Evolutionary conservation across 53 echinoderm and acorn worm genomes (phyloP).

Genomic region (Crossaster papposus): DNA sequence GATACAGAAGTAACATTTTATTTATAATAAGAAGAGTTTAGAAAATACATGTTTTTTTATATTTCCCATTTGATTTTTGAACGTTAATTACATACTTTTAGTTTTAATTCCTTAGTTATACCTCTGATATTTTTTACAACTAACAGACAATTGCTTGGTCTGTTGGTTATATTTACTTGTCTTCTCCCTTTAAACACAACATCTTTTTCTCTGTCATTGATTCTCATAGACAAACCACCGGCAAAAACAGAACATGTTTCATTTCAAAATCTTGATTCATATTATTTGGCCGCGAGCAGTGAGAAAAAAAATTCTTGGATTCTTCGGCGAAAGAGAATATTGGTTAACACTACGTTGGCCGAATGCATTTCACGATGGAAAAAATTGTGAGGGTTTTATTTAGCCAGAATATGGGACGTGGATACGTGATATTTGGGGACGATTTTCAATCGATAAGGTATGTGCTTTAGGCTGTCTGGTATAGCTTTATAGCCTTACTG

Average conservation of each 20-base stretch:
- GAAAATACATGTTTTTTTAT: no score
- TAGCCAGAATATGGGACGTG: constrained; percentile 20
- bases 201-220: no score
- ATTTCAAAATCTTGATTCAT: not conserved
- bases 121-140: no score
- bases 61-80: no score
- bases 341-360: not conserved
- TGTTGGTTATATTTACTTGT: no score
- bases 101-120: no score
- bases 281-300: not conserved
- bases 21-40: no score
- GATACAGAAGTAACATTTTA: not conserved
- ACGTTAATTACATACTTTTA: no score
- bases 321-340: no score
- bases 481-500: not conserved
- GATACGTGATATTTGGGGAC: constrained; percentile 38
- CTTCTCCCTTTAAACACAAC: no score
- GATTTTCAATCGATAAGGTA: constrained; percentile 1
- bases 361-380: not conserved
- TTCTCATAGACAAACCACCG: not conserved
- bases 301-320: no score
- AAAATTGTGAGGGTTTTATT: not conserved
- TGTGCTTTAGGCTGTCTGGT: constrained; percentile 12
- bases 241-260: not conserved
- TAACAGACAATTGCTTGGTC: no score